Base-by-base conservation (phyloP, 2,797 vertebrate species). In the Enteromius thamalakanensis region DNA sequence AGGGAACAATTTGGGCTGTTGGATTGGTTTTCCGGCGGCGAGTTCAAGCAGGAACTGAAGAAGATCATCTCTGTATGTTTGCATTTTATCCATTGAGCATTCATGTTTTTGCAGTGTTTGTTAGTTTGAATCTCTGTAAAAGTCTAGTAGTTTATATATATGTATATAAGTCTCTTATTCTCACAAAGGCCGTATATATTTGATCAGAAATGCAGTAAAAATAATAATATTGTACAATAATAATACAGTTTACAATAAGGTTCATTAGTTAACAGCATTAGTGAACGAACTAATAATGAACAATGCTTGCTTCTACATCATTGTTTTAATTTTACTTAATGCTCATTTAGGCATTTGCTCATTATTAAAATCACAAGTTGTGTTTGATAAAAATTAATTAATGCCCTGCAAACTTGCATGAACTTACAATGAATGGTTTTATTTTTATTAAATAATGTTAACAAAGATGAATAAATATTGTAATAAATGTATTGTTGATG, bases 61-160 rank as follows among this genome's bases (percentile, higher is more conserved):
- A 47, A 51, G 42, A 75, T 10, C 80, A 3, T 49, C 32, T 75
- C 70, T 40, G 69, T 75, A 65, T 19, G 58, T 82, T 65, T 65
- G 15, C 40, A 5, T 32, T 58, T 77, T 32, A 58, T 74, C 53
- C 12, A 40, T 19, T 12, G 14, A 42, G 53, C 34, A 11, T 60
- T 62, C 37, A 76, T 7, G 53, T 23, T 76, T 37, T 40, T n/a
- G 3, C n/a, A 26, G 12, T 37, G 32, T 49, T 55, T 55, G 53
- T 58, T 53, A 53, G 51, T 53, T 53, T 53, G 7, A 53, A 23
- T 69, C 12, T 69, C 37, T 62, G 37, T 69, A 11, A 6, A 40
- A 15, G 5, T 29, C 5, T 29, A 62, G 12, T 32, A 32, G 3
- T 34, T 55, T 49, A 51, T 12, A 17, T 49, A 14, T 65, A 34